Evolutionary conservation across 1,140 invertebrate species (phyloP), one percentile per base, ranked within the genome.

Genomic region (Drosophila baimaii): DNA sequence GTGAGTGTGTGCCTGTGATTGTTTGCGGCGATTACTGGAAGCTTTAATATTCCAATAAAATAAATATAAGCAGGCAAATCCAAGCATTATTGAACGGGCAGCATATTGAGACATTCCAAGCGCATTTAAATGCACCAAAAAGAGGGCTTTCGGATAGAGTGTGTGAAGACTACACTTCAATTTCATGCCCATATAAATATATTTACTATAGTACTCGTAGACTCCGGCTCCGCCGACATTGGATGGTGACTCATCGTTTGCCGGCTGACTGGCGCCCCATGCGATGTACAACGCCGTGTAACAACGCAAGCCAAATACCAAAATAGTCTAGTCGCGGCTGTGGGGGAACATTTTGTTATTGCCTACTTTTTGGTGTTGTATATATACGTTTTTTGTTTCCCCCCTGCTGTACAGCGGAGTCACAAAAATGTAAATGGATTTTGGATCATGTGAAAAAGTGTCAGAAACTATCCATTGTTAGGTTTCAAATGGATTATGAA

Each of bases 241-340:
- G 54, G 35, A 58, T 59, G 75, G 59, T 85, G 81, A 84, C 81
- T 84, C 81, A 84, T 85, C 47, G 62, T 17, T 56, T 76, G 83
- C 70, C 79, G 82, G 62, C 75, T 68, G 79, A 72, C 62, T 88
- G 82, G 83, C 82, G 82, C 83, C 73, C 19, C 74, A 75, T 43
- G 73, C 81, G 41, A 81, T 57, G 61, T 51, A 25, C 10, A 23
- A 23, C 33, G 21, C 13, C 61, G 37, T 31, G 59, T 59, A 68
- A 68, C 55, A 66, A 68, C 41, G 52, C 31, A 56, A 47, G 57
- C 23, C 37, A 46, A 68, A 23, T 43, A 43, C 52, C 8, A 33
- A 46, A 57, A 41, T 44, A 46, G 27, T n/a, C 29, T 15, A 46
- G 41, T 15, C 49, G 33, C 17, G 23, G 51, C 9, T 25, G 33